Evolutionary conservation across 2,888 invertebrate species (phyloP), one percentile per base, ranked within the genome.

Genomic region (Phyto melanocephala): DNA sequence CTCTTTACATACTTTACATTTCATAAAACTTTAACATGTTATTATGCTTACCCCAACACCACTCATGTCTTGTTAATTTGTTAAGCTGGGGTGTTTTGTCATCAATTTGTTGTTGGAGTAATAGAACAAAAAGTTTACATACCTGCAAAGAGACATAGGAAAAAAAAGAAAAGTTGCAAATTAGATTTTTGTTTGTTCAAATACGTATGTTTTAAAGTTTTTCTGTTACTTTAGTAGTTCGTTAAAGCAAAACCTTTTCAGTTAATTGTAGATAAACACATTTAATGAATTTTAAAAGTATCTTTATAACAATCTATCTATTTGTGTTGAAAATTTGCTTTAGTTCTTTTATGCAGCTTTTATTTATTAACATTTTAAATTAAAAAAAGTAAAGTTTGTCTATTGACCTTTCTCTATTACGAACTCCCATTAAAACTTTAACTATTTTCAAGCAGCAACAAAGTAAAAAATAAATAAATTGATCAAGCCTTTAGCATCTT

Each of bases 121-220:
- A 47, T 5, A 1, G 3, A 10, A n/a, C n/a, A 40, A 70, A 70
- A 76, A 62, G 72, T 83, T 84, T 79, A 86, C 86, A 72, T 86
- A 86, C 86, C 86, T 86, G 84, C 10, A 86, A 86, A 78, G 52
- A 85, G 56, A 86, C 10, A 77, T 13, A 71, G 28, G 6, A 28
- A n/a, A n/a, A 63, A 37, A 81, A 15, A 50, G 54, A 74, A 83
- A 80, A 80, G 71, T 78, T 78, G 6, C 28, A 70, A 82, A 84
- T 85, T 79, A 82, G 80, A 82, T 79, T 82, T 70, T n/a, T 45
- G 11, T 24, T 52, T 7, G n/a, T 6, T 7, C 15, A 20, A 17
- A 11, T 47, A 6, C 6, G 3, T 28, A 5, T 28, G 28, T n/a
- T n/a, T n/a, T 0, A 45, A 17, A 17, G 1, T 45, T 45, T 45